Conservation (phyloP, 1,140 invertebrate species). For the Harpegnathos saltator region DNA sequence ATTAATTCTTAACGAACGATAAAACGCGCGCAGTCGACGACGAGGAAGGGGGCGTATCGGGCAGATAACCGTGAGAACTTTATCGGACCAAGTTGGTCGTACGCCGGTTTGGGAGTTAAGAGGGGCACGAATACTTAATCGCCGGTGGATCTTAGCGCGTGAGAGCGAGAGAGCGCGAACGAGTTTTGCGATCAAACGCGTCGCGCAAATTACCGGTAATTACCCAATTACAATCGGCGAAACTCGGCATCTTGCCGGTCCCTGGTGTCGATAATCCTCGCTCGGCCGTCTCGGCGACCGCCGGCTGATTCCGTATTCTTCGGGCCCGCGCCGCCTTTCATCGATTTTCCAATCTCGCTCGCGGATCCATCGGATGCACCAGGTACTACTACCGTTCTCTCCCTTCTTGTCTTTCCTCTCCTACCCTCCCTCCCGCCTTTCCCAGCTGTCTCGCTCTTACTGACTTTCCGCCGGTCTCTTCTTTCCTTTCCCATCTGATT, state of each 20-base stretch:
- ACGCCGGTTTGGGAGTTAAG: neutral
- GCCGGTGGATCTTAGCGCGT: neutral
- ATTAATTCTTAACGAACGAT: constrained; percentile 33
- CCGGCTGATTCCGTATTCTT: constrained; percentile 21
- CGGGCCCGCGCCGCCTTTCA: constrained; percentile 31
- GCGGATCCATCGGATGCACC: constrained; percentile 49
- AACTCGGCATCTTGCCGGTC: neutral
- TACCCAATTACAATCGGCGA: constrained; percentile 33
- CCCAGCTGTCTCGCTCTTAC: no score
- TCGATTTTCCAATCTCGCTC: constrained; percentile 51
- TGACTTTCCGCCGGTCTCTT: neutral
- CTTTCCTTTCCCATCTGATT: constrained; percentile 66
- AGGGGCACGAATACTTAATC: constrained; percentile 49
- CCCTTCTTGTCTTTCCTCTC: neutral
- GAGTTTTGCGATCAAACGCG: no score
- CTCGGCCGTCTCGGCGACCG: neutral
- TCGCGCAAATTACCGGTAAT: constrained; percentile 36
- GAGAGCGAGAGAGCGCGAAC: neutral
- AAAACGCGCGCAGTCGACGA: no score
- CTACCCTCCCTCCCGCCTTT: neutral
- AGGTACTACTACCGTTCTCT: neutral
- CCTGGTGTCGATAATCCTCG: constrained; percentile 14
- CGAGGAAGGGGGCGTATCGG: constrained; percentile 24
- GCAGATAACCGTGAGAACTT: constrained; percentile 31
- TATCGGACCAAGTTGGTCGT: neutral